Percentiles rank a stretch among this genome's conserved stretches.
Evolutionary conservation across 2,113 vertebrate genomes (phyloP).

Genomic region (Sinocyclocheilus anophthalmus): DNA sequence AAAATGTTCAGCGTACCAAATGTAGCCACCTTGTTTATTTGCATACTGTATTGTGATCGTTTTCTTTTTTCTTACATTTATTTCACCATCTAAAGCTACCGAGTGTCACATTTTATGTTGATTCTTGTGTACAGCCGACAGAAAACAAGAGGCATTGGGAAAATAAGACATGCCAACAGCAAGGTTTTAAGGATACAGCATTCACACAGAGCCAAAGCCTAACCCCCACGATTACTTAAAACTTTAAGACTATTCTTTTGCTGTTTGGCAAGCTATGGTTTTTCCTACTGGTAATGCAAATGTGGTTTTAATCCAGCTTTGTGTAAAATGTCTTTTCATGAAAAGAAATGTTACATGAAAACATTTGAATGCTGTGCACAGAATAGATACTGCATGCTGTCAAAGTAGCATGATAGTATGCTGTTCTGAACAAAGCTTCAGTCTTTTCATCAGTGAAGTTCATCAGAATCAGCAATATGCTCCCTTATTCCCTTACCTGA

Average conservation of each 20-base stretch:
- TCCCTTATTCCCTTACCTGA: not conserved
- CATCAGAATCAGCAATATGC: not conserved
- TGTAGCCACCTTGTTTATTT: not conserved
- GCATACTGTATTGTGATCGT: not conserved
- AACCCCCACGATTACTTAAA: not conserved
- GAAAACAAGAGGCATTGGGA: not conserved
- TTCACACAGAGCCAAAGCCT: not conserved
- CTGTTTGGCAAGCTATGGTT: not conserved
- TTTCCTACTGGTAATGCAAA: slow-evolving; percentile 11
- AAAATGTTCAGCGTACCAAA: not conserved
- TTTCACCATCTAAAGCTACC: not conserved
- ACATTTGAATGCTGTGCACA: not conserved
- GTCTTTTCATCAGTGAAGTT: not conserved
- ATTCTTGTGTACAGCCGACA: not conserved
- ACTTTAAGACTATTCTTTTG: slow-evolving; percentile 12
- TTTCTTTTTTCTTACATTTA: not conserved
- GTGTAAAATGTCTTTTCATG: not conserved
- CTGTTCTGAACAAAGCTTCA: not conserved
- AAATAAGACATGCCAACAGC: not conserved
- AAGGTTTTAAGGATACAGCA: not conserved
- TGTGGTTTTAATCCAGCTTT: not conserved
- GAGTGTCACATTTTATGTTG: not conserved
- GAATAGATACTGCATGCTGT: not conserved
- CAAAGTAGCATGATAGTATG: not conserved
- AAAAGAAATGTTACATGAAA: not conserved